Evolutionary conservation across 1,140 invertebrate genomes (phyloP), one percentile per base, ranked within the genome.

Genomic region (Musca domestica): DNA sequence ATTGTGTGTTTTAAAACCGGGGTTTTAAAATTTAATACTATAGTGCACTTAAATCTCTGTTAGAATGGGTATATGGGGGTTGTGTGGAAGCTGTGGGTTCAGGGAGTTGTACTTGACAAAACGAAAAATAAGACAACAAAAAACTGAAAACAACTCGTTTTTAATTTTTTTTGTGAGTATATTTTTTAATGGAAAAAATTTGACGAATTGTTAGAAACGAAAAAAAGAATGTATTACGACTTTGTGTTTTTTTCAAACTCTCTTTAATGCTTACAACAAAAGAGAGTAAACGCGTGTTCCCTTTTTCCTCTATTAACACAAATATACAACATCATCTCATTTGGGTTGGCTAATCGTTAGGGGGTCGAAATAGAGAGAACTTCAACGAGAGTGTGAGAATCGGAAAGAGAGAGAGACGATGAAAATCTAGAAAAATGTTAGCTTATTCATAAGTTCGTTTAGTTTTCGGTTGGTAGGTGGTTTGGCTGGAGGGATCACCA

Each of bases 361-460:
- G n/a, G n/a, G n/a, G n/a, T n/a, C n/a, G n/a, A 30, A 34, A 25
- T 67, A 54, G 51, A 23, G 56, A 61, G 27, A 61, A 30, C 14
- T 12, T 34, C n/a, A 61, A 61, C 5, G 27, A 5, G 20, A 56
- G 52, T 5, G 7, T 56, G 15, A 25, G 52, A 9, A 25, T 25
- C 5, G 4, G 22, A 46, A 9, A 46, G 41, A 46, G 12, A 51
- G n/a, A 51, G 48, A 51, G n/a, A 19, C 17, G 6, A 22, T 19
- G 12, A 20, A 22, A 56, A n/a, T n/a, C n/a, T 12, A 41, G n/a
- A 41, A 41, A 41, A 41, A 7, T 41, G 10, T 41, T 41, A 41
- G 34, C 34, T 34, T 61, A 17, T 30, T 41, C 34, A 10, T 41
- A 10, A 41, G 34, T 41, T 41, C 34, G 4, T n/a, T n/a, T n/a